Conservation (phyloP, 2,888 invertebrate genomes). For the Athalia cordata region DNA sequence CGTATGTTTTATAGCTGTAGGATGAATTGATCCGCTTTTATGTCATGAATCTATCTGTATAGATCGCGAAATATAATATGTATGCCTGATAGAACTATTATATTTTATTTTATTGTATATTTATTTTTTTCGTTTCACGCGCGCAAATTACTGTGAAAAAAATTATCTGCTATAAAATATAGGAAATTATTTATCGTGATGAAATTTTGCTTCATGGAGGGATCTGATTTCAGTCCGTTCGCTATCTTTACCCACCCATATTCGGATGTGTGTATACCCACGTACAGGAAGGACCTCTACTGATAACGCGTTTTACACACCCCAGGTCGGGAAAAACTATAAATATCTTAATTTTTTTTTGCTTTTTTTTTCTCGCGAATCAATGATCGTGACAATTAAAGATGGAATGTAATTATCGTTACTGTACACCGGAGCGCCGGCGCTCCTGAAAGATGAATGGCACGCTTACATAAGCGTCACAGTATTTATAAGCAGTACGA, state of each 20-base stretch:
- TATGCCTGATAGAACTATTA: too few relatives aligned
- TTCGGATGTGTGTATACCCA: background rate
- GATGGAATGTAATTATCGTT: too few relatives aligned
- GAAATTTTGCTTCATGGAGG: slow-evolving; percentile 5
- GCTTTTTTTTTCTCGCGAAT: background rate
- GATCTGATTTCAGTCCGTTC: slow-evolving; percentile 29
- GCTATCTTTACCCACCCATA: slow-evolving; percentile 27
- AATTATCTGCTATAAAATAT: background rate
- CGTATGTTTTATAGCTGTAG: too few relatives aligned
- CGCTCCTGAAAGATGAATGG: slow-evolving; percentile 54
- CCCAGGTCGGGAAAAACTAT: too few relatives aligned
- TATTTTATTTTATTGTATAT: too few relatives aligned
- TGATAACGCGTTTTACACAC: too few relatives aligned
- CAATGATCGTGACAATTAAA: background rate
- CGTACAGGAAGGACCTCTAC: too few relatives aligned
- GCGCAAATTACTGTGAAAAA: background rate
- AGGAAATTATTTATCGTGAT: slow-evolving; percentile 3
- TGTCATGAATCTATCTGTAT: too few relatives aligned
- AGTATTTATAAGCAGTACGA: slow-evolving; percentile 55
- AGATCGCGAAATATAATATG: too few relatives aligned
- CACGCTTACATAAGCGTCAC: slow-evolving; percentile 52
- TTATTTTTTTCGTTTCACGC: too few relatives aligned
- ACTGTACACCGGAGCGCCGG: background rate
- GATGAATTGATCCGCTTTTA: too few relatives aligned
- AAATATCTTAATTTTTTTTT: slow-evolving; percentile 1